These are phyloP conservation scores for Glandiceps talaboti DNA, from an alignment of 53 echinoderm and acorn worm genomes.

Conservation along the genomic window DNA sequence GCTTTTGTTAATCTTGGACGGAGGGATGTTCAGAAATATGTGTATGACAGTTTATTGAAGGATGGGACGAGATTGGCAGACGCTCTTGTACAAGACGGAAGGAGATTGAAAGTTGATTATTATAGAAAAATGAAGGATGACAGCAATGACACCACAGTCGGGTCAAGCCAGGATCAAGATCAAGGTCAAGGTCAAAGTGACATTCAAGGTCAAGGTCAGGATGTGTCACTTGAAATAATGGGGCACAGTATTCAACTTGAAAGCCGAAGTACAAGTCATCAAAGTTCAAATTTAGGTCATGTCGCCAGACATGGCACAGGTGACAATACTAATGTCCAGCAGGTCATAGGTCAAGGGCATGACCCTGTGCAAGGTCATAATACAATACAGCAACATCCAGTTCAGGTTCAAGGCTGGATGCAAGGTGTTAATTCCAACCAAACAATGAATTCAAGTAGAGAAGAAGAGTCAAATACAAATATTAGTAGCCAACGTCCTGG, in stretches of 20 bases:
- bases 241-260: background rate
- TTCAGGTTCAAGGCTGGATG: background rate
- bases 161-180: background rate
- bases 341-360: too few relatives aligned
- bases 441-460: background rate
- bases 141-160: background rate
- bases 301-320: too few relatives aligned
- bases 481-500: background rate
- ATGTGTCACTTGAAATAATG: background rate
- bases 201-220: too few relatives aligned
- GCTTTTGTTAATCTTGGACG: background rate
- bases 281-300: too few relatives aligned
- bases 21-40: background rate
- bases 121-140: slow-evolving; percentile 1
- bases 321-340: too few relatives aligned
- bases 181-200: background rate
- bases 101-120: slow-evolving; percentile 30
- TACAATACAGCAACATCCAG: background rate
- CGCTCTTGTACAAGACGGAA: slow-evolving; percentile 38
- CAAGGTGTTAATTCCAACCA: background rate
- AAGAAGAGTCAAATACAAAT: background rate
- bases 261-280: too few relatives aligned
- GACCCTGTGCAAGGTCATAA: too few relatives aligned
- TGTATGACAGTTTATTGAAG: background rate
- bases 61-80: background rate